Conservation (phyloP, 1,140 invertebrate species). For the Mactra quadrangularis region DNA sequence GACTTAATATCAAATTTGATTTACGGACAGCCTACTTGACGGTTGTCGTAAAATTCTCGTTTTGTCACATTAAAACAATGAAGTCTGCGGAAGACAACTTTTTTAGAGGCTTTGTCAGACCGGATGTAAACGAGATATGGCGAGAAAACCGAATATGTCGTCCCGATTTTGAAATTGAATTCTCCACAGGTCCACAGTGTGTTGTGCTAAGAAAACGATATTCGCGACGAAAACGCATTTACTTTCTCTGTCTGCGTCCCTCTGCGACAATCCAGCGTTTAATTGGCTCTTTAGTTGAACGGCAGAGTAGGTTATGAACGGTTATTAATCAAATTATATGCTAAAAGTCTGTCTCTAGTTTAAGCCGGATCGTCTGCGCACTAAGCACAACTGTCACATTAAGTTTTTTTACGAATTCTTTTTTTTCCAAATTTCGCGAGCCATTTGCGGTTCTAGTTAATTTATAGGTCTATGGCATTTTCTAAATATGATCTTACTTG, state of each 20-base stretch:
- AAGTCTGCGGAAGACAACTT: slow-evolving; percentile 30
- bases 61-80: slow-evolving; percentile 49
- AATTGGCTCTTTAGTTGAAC: not conserved
- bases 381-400: too few relatives aligned
- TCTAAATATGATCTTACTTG: too few relatives aligned
- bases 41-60: slow-evolving; percentile 48
- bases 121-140: slow-evolving; percentile 28
- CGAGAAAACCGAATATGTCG: slow-evolving; percentile 7
- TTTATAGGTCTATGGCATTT: too few relatives aligned
- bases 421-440: too few relatives aligned
- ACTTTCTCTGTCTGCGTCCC: not conserved
- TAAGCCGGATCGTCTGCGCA: slow-evolving; percentile 23
- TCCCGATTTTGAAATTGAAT: slow-evolving; percentile 22
- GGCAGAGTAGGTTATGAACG: not conserved
- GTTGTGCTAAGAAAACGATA: too few relatives aligned
- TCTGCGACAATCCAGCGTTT: not conserved
- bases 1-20: slow-evolving; percentile 52
- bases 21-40: slow-evolving; percentile 22
- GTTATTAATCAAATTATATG: slow-evolving; percentile 31
- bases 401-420: slow-evolving; percentile 1
- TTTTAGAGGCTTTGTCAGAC: slow-evolving; percentile 38
- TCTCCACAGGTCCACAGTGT: too few relatives aligned
- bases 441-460: too few relatives aligned
- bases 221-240: slow-evolving; percentile 35
- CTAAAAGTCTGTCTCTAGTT: too few relatives aligned